Conservation (phyloP, 2,797 vertebrate genomes). For the Pogoniulus pusillus region DNA sequence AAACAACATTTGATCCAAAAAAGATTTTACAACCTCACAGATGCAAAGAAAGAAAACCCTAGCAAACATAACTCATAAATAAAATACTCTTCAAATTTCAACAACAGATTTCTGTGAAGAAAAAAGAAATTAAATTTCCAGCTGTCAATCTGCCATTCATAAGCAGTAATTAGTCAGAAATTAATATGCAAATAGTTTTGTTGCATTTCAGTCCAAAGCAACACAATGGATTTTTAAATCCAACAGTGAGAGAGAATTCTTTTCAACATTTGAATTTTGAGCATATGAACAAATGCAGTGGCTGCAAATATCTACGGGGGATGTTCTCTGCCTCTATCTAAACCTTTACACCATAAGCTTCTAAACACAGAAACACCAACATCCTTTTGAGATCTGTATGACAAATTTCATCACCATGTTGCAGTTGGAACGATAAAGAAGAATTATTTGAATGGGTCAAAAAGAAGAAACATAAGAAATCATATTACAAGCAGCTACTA, state of each 20-base stretch:
- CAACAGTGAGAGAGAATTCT: neutral
- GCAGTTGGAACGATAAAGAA: neutral
- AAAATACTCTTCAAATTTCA: neutral
- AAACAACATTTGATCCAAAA: neutral
- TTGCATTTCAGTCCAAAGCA: neutral
- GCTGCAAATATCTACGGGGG: neutral
- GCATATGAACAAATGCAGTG: neutral
- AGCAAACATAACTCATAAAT: neutral
- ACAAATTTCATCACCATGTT: neutral
- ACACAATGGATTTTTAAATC: neutral
- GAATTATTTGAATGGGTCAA: neutral
- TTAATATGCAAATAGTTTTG: neutral
- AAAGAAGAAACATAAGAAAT: neutral
- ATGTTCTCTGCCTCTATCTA: neutral
- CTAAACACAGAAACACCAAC: neutral
- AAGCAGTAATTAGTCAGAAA: neutral
- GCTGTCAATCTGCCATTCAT: neutral
- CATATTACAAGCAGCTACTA: neutral
- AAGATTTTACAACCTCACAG: neutral
- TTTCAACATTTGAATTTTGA: neutral
- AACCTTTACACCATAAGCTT: neutral
- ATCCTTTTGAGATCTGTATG: neutral
- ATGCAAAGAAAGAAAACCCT: neutral
- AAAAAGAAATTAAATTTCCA: neutral
- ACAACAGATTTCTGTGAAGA: neutral